Evolutionary conservation across 2,113 vertebrate genomes (phyloP), one percentile per base, ranked within the genome.

Genomic region (Pomatorhinus ruficollis): DNA sequence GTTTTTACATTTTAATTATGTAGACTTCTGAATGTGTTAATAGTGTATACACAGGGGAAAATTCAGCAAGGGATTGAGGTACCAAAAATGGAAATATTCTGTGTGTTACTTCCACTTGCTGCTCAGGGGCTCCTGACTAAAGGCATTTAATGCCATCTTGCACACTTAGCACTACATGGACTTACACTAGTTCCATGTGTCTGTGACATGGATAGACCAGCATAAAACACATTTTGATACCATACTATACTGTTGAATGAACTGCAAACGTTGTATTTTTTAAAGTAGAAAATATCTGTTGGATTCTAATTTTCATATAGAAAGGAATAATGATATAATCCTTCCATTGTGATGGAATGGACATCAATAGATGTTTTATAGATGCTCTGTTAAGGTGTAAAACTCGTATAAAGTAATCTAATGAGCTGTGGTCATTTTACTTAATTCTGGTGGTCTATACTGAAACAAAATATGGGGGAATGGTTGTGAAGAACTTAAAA

Each of bases 1-100:
- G 24, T 22, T 84, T 82, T 50, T 37, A 27, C 21, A 13, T 89
- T 94, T 65, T 44, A 49, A 47, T 60, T 66, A 9, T 18, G 15
- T 40, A 20, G 53, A 56, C 53, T 96, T 96, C 76, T 83, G 57
- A 96, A 96, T 76, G 63, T 28, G 24, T 84, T 95, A 70, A 93
- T 54, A 74, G 30, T 65, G 53, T 59, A 16, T 65, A 47, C 0
- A 0, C 40, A 69, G 39, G 54, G 87, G 89, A 81, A 93, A 81
- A 90, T 15, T 49, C 49, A 77, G 54, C 2, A 1, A 91, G 95
- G 89, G 74, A 64, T 60, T 42, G 30, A 94, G 59, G 12, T 54
- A 94, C 80, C 28, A 96, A 84, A 57, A 94, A 44, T 40, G 40
- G 39, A 90, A 97, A 70, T 86, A 64, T 31, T 50, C 9, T 60